These are phyloP conservation scores for Nephila pilipes DNA, from an alignment of 1,140 invertebrate genomes.

Conservation along the genomic window DNA sequence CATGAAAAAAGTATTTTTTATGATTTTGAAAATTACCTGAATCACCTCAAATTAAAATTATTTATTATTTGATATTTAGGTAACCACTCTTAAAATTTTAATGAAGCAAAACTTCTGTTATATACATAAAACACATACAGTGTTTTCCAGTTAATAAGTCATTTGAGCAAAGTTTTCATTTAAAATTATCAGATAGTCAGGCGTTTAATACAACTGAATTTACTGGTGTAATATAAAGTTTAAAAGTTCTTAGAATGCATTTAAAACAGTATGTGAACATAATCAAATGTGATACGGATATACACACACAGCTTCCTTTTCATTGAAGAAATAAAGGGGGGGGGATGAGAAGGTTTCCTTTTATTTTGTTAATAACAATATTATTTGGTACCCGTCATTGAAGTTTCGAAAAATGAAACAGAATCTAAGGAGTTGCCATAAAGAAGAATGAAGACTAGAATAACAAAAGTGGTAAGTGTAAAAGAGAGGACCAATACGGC, in stretches of 20 bases:
- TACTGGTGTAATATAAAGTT: background rate
- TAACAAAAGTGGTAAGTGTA: background rate
- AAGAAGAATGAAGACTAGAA: conserved; percentile 14
- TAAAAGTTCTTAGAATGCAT: background rate
- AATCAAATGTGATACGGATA: background rate
- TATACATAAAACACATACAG: no score
- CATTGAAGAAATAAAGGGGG: background rate
- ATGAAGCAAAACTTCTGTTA: no score
- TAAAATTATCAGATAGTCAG: no score
- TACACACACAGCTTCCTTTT: background rate
- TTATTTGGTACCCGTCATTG: conserved; percentile 64
- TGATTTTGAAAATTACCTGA: no score
- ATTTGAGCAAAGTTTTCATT: no score
- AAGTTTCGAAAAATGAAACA: conserved; percentile 63
- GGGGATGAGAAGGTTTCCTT: background rate
- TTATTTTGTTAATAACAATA: conserved; percentile 60
- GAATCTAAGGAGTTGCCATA: background rate
- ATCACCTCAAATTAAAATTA: no score
- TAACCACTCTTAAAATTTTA: no score
- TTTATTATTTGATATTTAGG: no score
- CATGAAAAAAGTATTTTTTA: no score
- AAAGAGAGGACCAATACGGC: conserved; percentile 3
- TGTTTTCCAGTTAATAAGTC: no score
- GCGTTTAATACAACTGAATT: no score
- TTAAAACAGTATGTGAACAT: background rate